Base-by-base conservation (phyloP, 1,140 invertebrate genomes). In the Drosophila ogumai region DNA sequence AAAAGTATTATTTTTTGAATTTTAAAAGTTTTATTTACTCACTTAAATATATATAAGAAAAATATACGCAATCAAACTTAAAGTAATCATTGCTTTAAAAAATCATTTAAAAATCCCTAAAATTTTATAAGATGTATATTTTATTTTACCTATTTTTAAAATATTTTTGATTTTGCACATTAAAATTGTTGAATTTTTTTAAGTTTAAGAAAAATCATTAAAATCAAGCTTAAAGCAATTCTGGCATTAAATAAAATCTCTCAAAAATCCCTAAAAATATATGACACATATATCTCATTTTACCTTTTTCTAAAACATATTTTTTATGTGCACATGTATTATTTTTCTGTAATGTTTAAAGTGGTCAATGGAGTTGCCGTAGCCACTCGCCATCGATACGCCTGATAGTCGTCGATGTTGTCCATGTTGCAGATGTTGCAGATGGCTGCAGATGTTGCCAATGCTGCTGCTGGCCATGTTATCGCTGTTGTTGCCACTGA, bases 401-500 rank as follows among this genome's bases (percentile, higher is more conserved):
- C 13, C 34, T n/a, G 13, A 41, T 22, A 12, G 17, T 28, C 13
- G 15, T 19, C 13, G 25, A 60, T 60, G 55, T 63, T 55, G 10
- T 19, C 6, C 15, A 28, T 60, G 58, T 50, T 50, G 58, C n/a
- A 10, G 40, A 17, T 57, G 56, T 67, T 67, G 56, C 38, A 13
- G 47, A 7, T 68, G 34, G 43, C 36, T 63, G 60, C 40, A 10
- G 56, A 12, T 56, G 40, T 46, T 28, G 43, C 3, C 38, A 22
- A 19, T 58, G 58, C 31, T 52, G 22, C 9, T 25, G 36, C 34
- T 67, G 67, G 19, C 44, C 54, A 49, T 72, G 69, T 72, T 73
- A 72, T 72, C 69, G 69, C 36, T 34, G 66, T 72, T 59, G 69
- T 28, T 73, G 69, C 44, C 55, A 46, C 44, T 72, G 66, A 69